Base-by-base conservation (phyloP, 2,797 vertebrate species). In the Hyperoplus immaculatus region DNA sequence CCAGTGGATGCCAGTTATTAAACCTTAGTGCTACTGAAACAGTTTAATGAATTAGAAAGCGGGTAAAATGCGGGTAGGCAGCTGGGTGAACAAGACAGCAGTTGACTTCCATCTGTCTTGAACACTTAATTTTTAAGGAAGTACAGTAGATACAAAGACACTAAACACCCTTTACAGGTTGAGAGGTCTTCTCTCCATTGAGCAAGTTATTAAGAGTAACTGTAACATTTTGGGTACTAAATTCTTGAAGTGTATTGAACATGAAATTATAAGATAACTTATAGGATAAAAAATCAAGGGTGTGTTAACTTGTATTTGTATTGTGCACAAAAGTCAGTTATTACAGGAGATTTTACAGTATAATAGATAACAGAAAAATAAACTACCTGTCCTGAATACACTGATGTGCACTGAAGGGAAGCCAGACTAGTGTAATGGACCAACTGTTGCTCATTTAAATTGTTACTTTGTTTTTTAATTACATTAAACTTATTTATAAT, bases 401-500 rank as follows among this genome's bases (percentile, higher is more conserved):
- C 13, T 49, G 15, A 63, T 11, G 7, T 14, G 29, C 29, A 11
- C 13, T 56, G 18, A 50, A 77, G 47, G 18, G 78, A 77, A 74
- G 14, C 53, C 46, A 51, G 53, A 72, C 47, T 61, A 10, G 9
- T 75, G 59, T 77, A 65, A 29, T 50, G 69, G 66, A 85, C 70
- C 60, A 63, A 80, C 55, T 75, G 55, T 69, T 71, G 15, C 38
- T 60, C 2, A 49, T 73, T 68, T 39, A 29, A 39, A 46, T 13
- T 74, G 49, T 78, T 50, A 11, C n/a, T 49, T 56, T 9, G 11
- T 45, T 58, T 71, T 75, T 15, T 5, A 55, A 42, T 61, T 58
- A 4, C 18, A n/a, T 82, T 72, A 29, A 0, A 61, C 7, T 0
- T 54, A 59, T 79, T 82, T 43, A 46, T 63, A 45, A 68, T 12